These are phyloP conservation scores for Ornithoptera priamus DNA, from an alignment of 2,888 invertebrate species.

Conservation along the genomic window DNA sequence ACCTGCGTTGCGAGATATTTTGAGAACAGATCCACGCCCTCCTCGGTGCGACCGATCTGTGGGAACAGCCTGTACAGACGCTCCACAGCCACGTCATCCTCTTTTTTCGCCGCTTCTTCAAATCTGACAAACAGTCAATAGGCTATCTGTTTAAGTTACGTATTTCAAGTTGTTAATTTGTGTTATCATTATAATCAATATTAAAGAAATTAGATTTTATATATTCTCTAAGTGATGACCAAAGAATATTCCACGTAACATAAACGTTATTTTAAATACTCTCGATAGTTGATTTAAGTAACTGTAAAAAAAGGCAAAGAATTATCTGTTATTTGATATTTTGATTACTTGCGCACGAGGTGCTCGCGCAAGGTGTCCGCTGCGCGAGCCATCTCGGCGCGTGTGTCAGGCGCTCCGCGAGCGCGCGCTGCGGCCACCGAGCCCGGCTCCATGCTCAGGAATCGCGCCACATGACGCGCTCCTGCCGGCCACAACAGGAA, in stretches of 20 bases:
- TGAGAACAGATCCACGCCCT: conserved; percentile 93
- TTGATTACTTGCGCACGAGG: conserved; percentile 57
- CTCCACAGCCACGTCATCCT: conserved; percentile 94
- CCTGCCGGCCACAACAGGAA: conserved; percentile 66
- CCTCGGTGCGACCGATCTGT: conserved; percentile 92
- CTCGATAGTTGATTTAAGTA: too few relatives aligned
- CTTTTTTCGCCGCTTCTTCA: conserved; percentile 92
- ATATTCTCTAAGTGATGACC: too few relatives aligned
- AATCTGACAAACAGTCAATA: conserved; percentile 75
- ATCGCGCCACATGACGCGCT: conserved; percentile 96
- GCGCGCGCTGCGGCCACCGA: conserved; percentile 75
- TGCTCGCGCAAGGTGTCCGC: conserved; percentile 63
- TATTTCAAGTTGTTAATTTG: too few relatives aligned
- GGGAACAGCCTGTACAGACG: conserved; percentile 98
- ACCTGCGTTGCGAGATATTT: conserved; percentile 91
- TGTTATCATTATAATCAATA: too few relatives aligned
- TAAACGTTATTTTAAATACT: too few relatives aligned
- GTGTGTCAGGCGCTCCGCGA: conserved; percentile 65
- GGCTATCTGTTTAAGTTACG: too few relatives aligned
- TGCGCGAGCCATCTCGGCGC: conserved; percentile 61
- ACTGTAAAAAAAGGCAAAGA: too few relatives aligned
- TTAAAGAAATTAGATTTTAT: too few relatives aligned
- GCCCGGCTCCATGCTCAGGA: conserved; percentile 95
- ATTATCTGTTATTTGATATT: too few relatives aligned
- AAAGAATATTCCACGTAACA: too few relatives aligned